Percentiles rank a stretch among this genome's conserved stretches.
Conservation (phyloP, 2,888 invertebrate genomes). For the Pristionchus entomophagus region DNA sequence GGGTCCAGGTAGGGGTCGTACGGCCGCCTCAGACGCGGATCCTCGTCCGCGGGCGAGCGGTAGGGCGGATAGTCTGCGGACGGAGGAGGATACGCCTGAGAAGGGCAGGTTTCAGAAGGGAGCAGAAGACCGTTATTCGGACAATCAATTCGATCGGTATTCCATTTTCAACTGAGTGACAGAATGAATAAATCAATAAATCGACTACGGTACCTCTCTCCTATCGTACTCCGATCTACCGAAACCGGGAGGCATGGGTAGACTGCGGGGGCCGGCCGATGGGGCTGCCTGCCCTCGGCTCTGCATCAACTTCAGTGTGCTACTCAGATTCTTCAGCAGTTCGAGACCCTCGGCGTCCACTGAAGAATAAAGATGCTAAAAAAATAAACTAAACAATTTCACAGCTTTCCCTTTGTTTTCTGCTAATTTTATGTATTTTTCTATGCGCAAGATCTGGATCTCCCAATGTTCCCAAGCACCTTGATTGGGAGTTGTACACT, state of each 20-base stretch:
- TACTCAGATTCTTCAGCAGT: neutral
- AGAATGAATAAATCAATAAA: neutral
- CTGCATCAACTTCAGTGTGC: neutral
- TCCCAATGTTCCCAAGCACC: neutral
- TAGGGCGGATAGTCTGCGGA: neutral
- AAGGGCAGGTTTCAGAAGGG: neutral
- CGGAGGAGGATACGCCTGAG: neutral
- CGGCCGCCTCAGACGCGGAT: constrained; percentile 23
- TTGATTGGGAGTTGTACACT: too few species aligned
- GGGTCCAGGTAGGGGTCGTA: constrained; percentile 39
- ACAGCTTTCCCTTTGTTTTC: neutral
- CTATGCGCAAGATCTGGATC: neutral
- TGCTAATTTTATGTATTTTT: neutral
- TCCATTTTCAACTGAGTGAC: neutral
- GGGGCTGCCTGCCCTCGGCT: neutral
- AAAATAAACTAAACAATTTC: neutral
- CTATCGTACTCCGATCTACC: constrained; percentile 27
- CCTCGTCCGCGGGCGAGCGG: constrained; percentile 25
- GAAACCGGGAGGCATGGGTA: constrained; percentile 27
- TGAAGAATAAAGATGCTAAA: neutral
- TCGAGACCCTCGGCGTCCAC: neutral
- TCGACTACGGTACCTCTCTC: constrained; percentile 24
- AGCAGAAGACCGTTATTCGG: neutral
- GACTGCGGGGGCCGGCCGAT: neutral
- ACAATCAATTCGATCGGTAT: too few species aligned